phyloP scores from a whole-genome alignment of 2,797 vertebrate genomes.

The Enteromius argenteus region DNA sequence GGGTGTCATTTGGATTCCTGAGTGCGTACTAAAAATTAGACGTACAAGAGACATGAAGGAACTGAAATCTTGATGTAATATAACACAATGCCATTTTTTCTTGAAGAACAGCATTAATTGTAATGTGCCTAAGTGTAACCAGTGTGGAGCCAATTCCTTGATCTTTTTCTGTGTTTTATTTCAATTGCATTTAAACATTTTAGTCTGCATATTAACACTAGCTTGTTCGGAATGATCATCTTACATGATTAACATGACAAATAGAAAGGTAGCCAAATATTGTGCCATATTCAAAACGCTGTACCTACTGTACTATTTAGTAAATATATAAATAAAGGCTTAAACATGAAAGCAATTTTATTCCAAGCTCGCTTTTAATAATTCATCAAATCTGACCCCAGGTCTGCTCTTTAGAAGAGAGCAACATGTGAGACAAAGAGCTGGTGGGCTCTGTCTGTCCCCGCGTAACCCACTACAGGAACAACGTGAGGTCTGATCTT shows the following conservation, averaged over 20 bases:
- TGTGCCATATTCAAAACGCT: constrained; percentile 3
- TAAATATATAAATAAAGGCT: constrained; percentile 62
- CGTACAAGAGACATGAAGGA: constrained; percentile 16
- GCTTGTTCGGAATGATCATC: not conserved
- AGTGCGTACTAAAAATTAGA: constrained; percentile 57
- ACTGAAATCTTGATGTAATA: not conserved
- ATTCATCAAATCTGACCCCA: constrained; percentile 65
- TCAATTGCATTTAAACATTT: not conserved
- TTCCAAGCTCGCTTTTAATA: constrained; percentile 64
- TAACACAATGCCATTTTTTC: not conserved
- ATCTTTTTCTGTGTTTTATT: not conserved
- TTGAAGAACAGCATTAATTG: not conserved
- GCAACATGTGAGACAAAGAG: constrained; percentile 55
- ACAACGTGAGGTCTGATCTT: constrained; percentile 59
- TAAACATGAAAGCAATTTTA: constrained; percentile 62
- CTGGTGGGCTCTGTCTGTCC: constrained; percentile 40
- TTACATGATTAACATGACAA: not conserved
- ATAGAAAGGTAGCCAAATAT: not conserved
- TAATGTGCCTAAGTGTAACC: not conserved
- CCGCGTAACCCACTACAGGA: constrained; percentile 53
- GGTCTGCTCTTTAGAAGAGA: constrained; percentile 64
- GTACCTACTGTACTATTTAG: constrained; percentile 33
- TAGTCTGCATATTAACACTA: not conserved
- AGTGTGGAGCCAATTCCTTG: not conserved
- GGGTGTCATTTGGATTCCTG: constrained; percentile 48